Conservation (phyloP, 2,888 invertebrate genomes). For the Polydrusus cervinus region DNA sequence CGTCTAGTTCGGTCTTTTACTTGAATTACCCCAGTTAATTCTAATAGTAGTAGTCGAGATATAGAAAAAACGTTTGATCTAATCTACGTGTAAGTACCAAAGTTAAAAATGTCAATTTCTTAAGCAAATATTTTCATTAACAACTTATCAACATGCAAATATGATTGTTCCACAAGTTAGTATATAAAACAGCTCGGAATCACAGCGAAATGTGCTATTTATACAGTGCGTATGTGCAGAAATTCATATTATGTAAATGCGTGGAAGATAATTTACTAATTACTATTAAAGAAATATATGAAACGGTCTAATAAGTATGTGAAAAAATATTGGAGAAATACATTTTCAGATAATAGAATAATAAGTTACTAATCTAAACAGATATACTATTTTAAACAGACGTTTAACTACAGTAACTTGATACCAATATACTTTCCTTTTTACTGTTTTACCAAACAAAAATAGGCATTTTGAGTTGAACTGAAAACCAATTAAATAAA, state of each 20-base stretch:
- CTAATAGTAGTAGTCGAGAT: not conserved
- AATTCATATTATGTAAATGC: conserved; percentile 33
- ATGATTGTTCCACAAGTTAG: conserved; percentile 59
- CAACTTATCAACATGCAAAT: conserved; percentile 56
- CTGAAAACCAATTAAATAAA: no score
- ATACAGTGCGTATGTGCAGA: conserved; percentile 58
- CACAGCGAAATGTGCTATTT: conserved; percentile 63
- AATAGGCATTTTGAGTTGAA: no score
- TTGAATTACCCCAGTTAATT: not conserved
- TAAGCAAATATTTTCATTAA: not conserved
- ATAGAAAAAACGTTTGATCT: not conserved
- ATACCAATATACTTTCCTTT: no score
- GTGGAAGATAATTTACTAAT: conserved; percentile 5
- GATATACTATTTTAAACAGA: no score
- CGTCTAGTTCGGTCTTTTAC: not conserved
- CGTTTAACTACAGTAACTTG: no score
- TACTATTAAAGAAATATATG: not conserved
- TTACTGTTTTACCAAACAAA: no score
- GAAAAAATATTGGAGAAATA: not conserved
- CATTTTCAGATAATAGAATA: not conserved
- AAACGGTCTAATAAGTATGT: not conserved
- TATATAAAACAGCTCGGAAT: conserved; percentile 59
- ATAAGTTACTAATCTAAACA: no score
- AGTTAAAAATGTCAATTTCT: not conserved
- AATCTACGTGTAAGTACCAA: conserved; percentile 8